These are phyloP conservation scores for Pediacus dermestoides DNA, from an alignment of 2,888 invertebrate species.

Conservation along the genomic window DNA sequence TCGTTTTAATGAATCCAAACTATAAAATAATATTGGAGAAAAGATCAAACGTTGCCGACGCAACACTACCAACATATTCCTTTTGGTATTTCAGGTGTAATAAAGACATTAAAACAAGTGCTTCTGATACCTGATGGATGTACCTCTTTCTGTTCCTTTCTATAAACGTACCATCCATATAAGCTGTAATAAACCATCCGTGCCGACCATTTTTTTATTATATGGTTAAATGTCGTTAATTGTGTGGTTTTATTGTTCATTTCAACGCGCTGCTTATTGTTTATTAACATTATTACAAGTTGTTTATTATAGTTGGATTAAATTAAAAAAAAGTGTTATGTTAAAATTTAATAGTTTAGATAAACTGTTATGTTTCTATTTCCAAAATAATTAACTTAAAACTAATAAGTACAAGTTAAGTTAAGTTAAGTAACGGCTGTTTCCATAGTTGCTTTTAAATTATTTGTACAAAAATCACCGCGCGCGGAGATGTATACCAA, in stretches of 20 bases:
- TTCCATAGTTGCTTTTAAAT: too few species aligned
- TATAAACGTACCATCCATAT: conserved; percentile 11
- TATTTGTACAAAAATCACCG: too few species aligned
- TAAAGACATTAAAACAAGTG: conserved; percentile 48
- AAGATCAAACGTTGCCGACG: conserved; percentile 23
- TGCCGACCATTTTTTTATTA: conserved; percentile 15
- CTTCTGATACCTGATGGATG: conserved; percentile 41
- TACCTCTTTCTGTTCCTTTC: conserved; percentile 15
- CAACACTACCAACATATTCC: conserved; percentile 14
- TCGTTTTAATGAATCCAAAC: conserved; percentile 9
- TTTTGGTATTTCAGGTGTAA: conserved; percentile 29
- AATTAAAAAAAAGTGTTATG: too few species aligned
- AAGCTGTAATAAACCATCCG: conserved; percentile 21
- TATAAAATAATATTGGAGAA: conserved; percentile 17
- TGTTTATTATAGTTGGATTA: too few species aligned
- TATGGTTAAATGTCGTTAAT: conserved; percentile 16
- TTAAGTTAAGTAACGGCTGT: too few species aligned
- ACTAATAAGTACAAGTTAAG: too few species aligned
- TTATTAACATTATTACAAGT: conserved; percentile 1
- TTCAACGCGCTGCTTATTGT: conserved; percentile 1
- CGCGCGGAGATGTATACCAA: too few species aligned
- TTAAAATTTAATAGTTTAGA: too few species aligned
- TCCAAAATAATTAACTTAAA: too few species aligned
- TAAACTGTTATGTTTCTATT: too few species aligned
- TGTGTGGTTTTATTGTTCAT: conserved; percentile 10